These are phyloP conservation scores for Apodemus sylvaticus DNA, from an alignment of 2,113 vertebrate species.

Conservation along the genomic window DNA sequence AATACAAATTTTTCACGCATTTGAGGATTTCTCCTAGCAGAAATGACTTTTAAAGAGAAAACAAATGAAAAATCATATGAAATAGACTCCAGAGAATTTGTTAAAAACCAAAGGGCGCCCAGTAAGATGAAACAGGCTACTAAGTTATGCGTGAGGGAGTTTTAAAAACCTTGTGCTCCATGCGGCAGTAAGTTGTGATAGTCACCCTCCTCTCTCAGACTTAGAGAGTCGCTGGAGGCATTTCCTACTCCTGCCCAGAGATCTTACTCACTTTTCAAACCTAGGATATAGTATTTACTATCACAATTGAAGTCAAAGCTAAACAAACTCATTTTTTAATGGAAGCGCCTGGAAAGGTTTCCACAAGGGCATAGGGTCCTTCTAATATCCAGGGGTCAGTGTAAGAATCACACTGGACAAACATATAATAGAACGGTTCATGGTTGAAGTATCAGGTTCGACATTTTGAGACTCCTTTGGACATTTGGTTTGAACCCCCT, in stretches of 20 bases:
- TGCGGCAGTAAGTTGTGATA: slow-evolving; percentile 1
- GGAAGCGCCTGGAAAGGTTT: slow-evolving; percentile 67
- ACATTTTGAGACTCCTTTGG: slow-evolving; percentile 76
- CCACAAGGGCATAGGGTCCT: slow-evolving; percentile 58
- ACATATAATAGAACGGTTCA: slow-evolving; percentile 69
- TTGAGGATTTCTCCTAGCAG: slow-evolving; percentile 68
- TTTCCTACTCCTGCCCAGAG: neutral
- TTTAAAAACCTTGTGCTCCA: neutral
- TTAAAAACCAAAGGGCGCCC: slow-evolving; percentile 40
- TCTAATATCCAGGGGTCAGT: slow-evolving; percentile 81
- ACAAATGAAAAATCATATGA: slow-evolving; percentile 67
- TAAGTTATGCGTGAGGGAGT: slow-evolving; percentile 35
- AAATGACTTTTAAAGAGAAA: slow-evolving; percentile 75
- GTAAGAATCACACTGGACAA: slow-evolving; percentile 77
- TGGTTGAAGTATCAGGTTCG: slow-evolving; percentile 75
- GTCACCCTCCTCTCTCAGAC: neutral
- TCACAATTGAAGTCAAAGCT: slow-evolving; percentile 78
- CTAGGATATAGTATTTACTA: slow-evolving; percentile 77
- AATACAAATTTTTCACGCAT: slow-evolving; percentile 78
- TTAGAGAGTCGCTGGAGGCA: slow-evolving; percentile 54
- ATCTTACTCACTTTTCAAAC: slow-evolving; percentile 59
- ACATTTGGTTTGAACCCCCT: slow-evolving; percentile 77
- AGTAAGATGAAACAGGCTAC: slow-evolving; percentile 34
- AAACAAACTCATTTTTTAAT: slow-evolving; percentile 82
- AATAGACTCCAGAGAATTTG: slow-evolving; percentile 48